Base-by-base conservation (phyloP, 2,888 invertebrate genomes). In the Caenorhabditis sp. region DNA sequence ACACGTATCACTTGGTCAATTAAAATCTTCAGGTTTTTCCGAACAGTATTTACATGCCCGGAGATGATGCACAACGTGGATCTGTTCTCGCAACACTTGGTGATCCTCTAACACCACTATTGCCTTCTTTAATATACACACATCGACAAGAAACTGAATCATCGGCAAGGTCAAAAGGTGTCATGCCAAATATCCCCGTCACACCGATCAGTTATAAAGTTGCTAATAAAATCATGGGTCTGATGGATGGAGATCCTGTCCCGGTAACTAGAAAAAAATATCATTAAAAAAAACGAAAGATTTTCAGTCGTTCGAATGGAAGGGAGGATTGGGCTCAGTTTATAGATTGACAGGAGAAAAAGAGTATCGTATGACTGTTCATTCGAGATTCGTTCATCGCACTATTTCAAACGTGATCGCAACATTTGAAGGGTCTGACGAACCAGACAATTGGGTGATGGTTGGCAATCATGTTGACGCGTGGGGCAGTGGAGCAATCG, bases 381-480 rank as follows among this genome's bases (percentile, higher is more conserved):
- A 64, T 43, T 78, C 78, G 17, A 64, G 62, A 27, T 65, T 71
- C 55, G 51, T 58, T 1, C 58, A 66, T n/a, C 37, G 72, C 19
- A 66, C 63, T 26, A 87, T 87, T 23, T 77, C 84, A 53, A 89
- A 89, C 73, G 87, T 89, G 36, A 77, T 89, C 53, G 89, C 87
- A 4, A 80, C 80, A 14, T 75, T 88, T 21, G 62, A 67, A 1
- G 89, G 89, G 8, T 59, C 50, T 5, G 81, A 83, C 61, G 88
- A 89, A 57, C 83, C 85, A 88, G 90, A 90, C 80, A 84, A 89
- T 2, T 90, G 90, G 82, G 89, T 90, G 10, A 69, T 91, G 58
- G 69, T 90, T 1, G 90, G 90, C 14, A 91, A 90, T 82, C 90
- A 91, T 81, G 85, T 89, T 23, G 90, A 90, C 76, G 89, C 90